Evolutionary conservation across 2,888 invertebrate species (phyloP), one percentile per base, ranked within the genome.

Genomic region (Athalia circularis): DNA sequence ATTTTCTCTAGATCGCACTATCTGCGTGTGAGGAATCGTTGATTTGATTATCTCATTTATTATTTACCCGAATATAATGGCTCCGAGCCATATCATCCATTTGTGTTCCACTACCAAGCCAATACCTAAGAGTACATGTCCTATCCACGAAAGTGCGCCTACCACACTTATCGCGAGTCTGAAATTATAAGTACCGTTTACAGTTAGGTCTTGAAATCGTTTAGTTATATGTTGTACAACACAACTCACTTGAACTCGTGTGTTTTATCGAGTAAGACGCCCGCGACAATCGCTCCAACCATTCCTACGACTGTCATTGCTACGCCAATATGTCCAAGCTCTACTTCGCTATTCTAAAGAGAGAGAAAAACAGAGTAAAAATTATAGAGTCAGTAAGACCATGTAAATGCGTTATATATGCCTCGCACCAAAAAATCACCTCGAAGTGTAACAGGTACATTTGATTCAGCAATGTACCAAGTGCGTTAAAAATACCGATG

Each of bases 271-370:
- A 95, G 90, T 86, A 93, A 91, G 65, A 93, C 85, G 5, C 95
- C 95, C 81, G 93, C 93, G 9, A 92, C 88, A 8, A 95, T 91
- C 0, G 94, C 93, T 4, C 95, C 94, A 5, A 92, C 81, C 90
- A 94, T 93, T 48, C 95, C 95, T 43, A 92, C 91, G 5, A 94
- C 83, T 4, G 94, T 93, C 77, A 95, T 92, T 0, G 92, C 90
- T 43, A 94, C 89, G 5, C 94, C 94, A 80, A 94, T 92, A 80
- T 91, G 89, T n/a, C 94, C 94, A 4, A 93, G 93, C 80, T 92
- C 92, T 83, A 91, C 88, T 80, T 92, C 91, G 62, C 90, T 89
- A 50, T 90, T 90, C 92, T 93, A 83, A 13, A 89, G 88, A 77
- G 67, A 11, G 13, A 61, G 8, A 59, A 78, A 15, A 0, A 29